Percentiles rank a stretch among this genome's conserved stretches.
Evolutionary conservation across 1,140 invertebrate species (phyloP).

Genomic region (Drosophila nasuta): DNA sequence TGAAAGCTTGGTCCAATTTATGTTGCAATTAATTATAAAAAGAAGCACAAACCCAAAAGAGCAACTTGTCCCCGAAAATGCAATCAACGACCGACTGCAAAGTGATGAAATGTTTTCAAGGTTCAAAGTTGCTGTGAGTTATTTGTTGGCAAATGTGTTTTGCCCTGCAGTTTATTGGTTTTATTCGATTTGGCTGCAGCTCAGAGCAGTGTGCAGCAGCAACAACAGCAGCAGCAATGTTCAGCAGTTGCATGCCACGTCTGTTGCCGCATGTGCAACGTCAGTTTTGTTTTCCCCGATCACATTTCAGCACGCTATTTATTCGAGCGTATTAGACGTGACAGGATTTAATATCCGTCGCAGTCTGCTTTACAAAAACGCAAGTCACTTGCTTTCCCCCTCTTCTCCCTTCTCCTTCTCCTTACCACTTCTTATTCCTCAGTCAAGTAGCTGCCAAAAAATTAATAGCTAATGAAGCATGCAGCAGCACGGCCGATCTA

Average conservation of each 20-base stretch:
- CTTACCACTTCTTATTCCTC: too few species aligned
- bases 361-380: constrained; percentile 17
- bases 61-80: background rate
- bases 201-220: background rate
- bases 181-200: constrained; percentile 15
- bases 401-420: too few species aligned
- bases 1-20: too few species aligned
- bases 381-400: too few species aligned
- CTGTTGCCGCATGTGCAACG: constrained; percentile 5
- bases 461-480: constrained; percentile 78
- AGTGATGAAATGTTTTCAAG: background rate
- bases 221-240: background rate
- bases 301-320: constrained; percentile 43
- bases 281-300: constrained; percentile 50
- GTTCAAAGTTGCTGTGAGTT: constrained; percentile 17
- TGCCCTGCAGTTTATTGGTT: constrained; percentile 1
- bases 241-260: constrained; percentile 4
- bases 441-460: constrained; percentile 21
- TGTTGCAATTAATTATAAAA: background rate
- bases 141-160: background rate
- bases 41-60: background rate
- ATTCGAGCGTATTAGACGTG: constrained; percentile 47
- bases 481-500: constrained; percentile 40
- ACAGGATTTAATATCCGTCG: constrained; percentile 49
- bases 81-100: background rate